Conservation (phyloP, 2,113 vertebrate species). For the Gallinago paraguaiae region DNA sequence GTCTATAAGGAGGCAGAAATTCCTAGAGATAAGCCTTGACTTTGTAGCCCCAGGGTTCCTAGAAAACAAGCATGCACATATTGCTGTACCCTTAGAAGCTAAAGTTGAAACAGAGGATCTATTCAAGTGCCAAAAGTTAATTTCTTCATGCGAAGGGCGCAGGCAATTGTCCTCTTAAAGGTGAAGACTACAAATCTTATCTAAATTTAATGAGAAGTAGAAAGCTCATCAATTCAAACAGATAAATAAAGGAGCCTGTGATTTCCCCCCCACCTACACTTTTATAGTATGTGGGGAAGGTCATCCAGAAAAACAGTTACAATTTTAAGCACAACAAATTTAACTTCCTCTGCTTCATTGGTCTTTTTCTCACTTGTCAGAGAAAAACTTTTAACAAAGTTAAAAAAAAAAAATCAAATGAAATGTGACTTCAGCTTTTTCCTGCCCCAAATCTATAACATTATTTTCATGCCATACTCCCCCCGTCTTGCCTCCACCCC, state of each 20-base stretch:
- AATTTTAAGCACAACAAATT: neutral
- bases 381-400: neutral
- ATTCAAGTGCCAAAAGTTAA: neutral
- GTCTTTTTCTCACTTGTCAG: neutral
- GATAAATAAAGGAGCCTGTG: neutral
- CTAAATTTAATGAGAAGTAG: neutral
- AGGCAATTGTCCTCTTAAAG: constrained; percentile 13
- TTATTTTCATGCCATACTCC: neutral
- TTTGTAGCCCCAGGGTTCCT: neutral
- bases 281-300: neutral
- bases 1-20: constrained; percentile 1
- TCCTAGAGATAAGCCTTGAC: constrained; percentile 2
- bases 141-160: neutral
- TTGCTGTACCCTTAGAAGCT: neutral
- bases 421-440: neutral
- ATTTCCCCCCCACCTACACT: neutral
- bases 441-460: neutral
- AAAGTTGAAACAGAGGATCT: too few species aligned
- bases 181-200: neutral
- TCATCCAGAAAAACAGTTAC: neutral
- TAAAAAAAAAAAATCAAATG: neutral
- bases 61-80: constrained; percentile 20
- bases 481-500: too few species aligned
- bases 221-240: neutral
- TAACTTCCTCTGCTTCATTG: neutral